A percentile compares a stretch with the other conserved stretches of the same genome.
These are phyloP conservation scores for Ormyrus rosae DNA, from an alignment of 2,888 invertebrate species.

Conservation along the genomic window DNA sequence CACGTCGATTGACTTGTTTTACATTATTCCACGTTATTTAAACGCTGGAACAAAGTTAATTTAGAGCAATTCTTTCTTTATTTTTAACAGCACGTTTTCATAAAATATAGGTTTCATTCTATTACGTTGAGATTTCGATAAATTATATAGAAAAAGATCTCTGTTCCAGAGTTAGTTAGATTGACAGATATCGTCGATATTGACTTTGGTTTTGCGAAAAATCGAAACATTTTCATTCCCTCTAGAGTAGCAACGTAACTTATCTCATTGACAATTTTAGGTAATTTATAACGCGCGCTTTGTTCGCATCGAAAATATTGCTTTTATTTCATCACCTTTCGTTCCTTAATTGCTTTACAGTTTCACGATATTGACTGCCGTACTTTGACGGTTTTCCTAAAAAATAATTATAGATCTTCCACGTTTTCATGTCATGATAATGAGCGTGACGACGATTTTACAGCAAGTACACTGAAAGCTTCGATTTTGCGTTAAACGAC, in stretches of 20 bases:
- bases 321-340: constrained; percentile 17
- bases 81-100: no score
- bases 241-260: not conserved
- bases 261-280: constrained; percentile 14
- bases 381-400: constrained; percentile 27
- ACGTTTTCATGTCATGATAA: not conserved
- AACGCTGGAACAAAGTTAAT: no score
- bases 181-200: constrained; percentile 24
- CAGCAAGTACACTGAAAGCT: constrained; percentile 19
- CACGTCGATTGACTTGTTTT: no score
- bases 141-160: no score
- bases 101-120: not conserved
- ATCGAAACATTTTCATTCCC: not conserved
- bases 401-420: constrained; percentile 14
- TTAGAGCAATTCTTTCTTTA: no score
- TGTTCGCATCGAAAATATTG: constrained; percentile 20
- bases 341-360: constrained; percentile 18
- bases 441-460: not conserved
- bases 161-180: not conserved
- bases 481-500: constrained; percentile 14
- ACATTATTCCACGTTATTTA: no score
- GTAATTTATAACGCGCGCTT: constrained; percentile 4
- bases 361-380: constrained; percentile 26
- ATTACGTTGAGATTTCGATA: not conserved
- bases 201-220: constrained; percentile 31